A percentile compares a stretch with the other conserved stretches of the same genome.
Conservation (phyloP, 2,888 invertebrate species). For the Aromia moschata region DNA sequence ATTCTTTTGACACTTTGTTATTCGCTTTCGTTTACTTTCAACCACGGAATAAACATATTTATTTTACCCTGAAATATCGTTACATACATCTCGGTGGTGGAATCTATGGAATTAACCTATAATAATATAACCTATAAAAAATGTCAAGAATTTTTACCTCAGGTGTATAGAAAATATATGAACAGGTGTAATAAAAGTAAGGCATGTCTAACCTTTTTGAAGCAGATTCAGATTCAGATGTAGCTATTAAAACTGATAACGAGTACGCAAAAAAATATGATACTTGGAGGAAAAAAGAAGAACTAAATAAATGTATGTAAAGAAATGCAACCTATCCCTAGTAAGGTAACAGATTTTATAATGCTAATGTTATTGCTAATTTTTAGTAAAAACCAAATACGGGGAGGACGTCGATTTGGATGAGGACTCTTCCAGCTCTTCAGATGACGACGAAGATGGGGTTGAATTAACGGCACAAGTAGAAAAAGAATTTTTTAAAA, state of each 20-base stretch:
- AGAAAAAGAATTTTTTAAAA: constrained; percentile 89
- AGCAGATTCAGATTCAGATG: constrained; percentile 66
- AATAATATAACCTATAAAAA: not conserved
- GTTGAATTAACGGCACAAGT: constrained; percentile 71
- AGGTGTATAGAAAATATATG: too few relatives aligned
- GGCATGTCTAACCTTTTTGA: constrained; percentile 45
- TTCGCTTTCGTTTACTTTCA: too few relatives aligned
- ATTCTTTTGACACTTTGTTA: too few relatives aligned
- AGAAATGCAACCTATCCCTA: constrained; percentile 23
- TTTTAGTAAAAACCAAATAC: constrained; percentile 78
- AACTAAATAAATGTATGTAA: constrained; percentile 78
- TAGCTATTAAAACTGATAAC: constrained; percentile 74
- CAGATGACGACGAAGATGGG: constrained; percentile 73
- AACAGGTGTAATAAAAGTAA: too few relatives aligned
- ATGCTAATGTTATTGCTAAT: not conserved
- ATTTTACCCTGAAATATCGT: too few relatives aligned
- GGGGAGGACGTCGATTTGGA: constrained; percentile 67
- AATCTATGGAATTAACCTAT: not conserved
- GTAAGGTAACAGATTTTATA: too few relatives aligned
- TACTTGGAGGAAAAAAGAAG: constrained; percentile 85
- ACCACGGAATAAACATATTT: too few relatives aligned
- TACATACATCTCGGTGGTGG: too few relatives aligned
- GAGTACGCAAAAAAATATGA: constrained; percentile 87
- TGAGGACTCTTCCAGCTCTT: constrained; percentile 65
- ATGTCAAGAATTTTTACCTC: too few relatives aligned